Evolutionary conservation across 2,797 vertebrate genomes (phyloP).

Genomic region (Mormyrus proboscirostris): DNA sequence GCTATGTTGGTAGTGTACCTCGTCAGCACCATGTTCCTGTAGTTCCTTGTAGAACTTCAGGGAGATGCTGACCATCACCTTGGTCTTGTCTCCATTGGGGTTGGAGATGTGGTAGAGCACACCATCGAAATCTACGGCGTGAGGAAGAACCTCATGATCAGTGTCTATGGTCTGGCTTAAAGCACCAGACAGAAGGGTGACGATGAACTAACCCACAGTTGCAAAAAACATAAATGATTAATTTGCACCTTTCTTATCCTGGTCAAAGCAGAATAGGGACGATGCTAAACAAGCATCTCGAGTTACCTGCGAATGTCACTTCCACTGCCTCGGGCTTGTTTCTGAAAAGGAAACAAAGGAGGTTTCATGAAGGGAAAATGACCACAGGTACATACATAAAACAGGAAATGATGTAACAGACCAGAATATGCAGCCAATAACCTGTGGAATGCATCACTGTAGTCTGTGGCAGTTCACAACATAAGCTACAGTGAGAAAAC

Average conservation of each 20-base stretch:
- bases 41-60: slow-evolving; percentile 99
- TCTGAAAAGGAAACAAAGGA: slow-evolving; percentile 53
- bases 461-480: not conserved
- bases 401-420: not conserved
- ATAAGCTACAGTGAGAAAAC: not conserved
- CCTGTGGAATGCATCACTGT: not conserved
- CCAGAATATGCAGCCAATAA: not conserved
- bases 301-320: slow-evolving; percentile 95
- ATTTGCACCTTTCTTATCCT: not conserved
- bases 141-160: not conserved
- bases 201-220: not conserved
- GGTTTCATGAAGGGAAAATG: not conserved
- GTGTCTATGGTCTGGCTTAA: not conserved
- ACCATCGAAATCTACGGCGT: slow-evolving; percentile 86
- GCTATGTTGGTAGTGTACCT: slow-evolving; percentile 61
- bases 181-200: not conserved
- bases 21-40: slow-evolving; percentile 90
- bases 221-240: not conserved
- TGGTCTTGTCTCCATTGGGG: slow-evolving; percentile 94
- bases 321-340: slow-evolving; percentile 98
- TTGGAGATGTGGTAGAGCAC: slow-evolving; percentile 99
- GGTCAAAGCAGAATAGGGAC: not conserved
- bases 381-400: not conserved
- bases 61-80: slow-evolving; percentile 98
- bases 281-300: not conserved